Evolutionary conservation across 1,140 invertebrate genomes (phyloP), one percentile per base, ranked within the genome.

Genomic region (Brachionus sp.): DNA sequence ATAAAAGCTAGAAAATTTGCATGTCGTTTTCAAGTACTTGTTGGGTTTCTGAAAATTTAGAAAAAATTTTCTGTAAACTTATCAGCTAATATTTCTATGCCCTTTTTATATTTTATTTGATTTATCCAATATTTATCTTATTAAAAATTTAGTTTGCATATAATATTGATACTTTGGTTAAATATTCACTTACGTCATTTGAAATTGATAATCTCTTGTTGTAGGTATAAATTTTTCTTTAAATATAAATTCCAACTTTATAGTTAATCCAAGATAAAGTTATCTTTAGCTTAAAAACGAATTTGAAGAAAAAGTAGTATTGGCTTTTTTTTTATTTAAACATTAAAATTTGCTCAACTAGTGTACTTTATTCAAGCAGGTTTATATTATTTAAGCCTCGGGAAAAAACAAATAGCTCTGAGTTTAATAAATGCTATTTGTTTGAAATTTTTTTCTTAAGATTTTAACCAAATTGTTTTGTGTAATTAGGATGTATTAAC

Each of bases 171-270:
- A 66, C 64, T 66, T 66, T 66, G 64, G 64, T 66, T n/a, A 66
- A 33, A 66, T 66, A 66, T 70, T 39, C 16, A 70, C 35, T 70
- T 70, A 70, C 66, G 66, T 70, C 66, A 70, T 70, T 70, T 39
- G 7, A 70, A 70, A 70, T 70, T 39, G 66, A 70, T 70, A 70
- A 70, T 70, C 66, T 70, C 66, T 70, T 37, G n/a, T 12, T 37
- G 37, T 70, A 19, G 35, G 66, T 70, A 70, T 70, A 70, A 70
- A 70, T 70, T 70, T 37, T 37, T 39, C 33, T 66, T 13, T 29
- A 33, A 33, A 66, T 66, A 57, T 33, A 33, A 66, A 66, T 66
- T 66, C 64, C 33, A 57, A 57, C 50, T 57, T 57, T 57, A n/a
- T n/a, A 23, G 50, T 57, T 57, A 25, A 57, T 57, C 50, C 50